Evolutionary conservation across 2,888 invertebrate genomes (phyloP).

Genomic region (Melikaiella ostensackeni): DNA sequence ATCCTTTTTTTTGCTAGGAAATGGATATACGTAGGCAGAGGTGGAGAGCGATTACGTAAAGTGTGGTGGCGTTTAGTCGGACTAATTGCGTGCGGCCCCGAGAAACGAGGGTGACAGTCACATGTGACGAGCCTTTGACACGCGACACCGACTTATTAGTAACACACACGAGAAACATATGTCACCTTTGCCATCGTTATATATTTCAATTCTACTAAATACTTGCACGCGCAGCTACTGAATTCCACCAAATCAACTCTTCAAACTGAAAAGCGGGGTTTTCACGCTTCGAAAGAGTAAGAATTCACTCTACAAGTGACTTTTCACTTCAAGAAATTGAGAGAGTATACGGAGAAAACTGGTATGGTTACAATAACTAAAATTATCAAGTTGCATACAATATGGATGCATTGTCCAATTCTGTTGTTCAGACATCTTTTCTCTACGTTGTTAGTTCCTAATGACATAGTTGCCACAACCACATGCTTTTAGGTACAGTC

Average conservation of each 20-base stretch:
- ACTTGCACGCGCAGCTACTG: neutral
- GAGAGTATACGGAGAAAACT: too few species aligned
- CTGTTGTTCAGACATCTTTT: too few species aligned
- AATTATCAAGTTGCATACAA: too few species aligned
- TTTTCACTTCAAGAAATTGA: too few species aligned
- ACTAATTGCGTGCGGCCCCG: slow-evolving; percentile 64
- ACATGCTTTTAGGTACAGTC: too few species aligned
- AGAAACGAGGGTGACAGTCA: slow-evolving; percentile 53
- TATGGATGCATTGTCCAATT: too few species aligned
- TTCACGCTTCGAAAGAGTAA: too few species aligned
- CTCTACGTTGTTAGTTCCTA: too few species aligned
- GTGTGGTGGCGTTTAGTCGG: slow-evolving; percentile 71
- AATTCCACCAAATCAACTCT: slow-evolving; percentile 1
- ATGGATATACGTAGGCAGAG: slow-evolving; percentile 45
- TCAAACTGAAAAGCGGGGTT: too few species aligned
- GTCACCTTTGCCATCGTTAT: slow-evolving; percentile 47
- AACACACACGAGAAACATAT: slow-evolving; percentile 63
- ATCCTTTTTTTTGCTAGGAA: slow-evolving; percentile 45
- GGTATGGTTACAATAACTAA: too few species aligned
- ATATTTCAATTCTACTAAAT: slow-evolving; percentile 31
- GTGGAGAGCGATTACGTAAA: slow-evolving; percentile 65
- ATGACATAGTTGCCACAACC: too few species aligned
- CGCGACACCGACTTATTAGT: slow-evolving; percentile 66
- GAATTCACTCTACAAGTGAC: too few species aligned
- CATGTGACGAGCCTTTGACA: slow-evolving; percentile 66